Evolutionary conservation across 2,797 vertebrate genomes (phyloP).

Genomic region (Eidolon dupreanum): DNA sequence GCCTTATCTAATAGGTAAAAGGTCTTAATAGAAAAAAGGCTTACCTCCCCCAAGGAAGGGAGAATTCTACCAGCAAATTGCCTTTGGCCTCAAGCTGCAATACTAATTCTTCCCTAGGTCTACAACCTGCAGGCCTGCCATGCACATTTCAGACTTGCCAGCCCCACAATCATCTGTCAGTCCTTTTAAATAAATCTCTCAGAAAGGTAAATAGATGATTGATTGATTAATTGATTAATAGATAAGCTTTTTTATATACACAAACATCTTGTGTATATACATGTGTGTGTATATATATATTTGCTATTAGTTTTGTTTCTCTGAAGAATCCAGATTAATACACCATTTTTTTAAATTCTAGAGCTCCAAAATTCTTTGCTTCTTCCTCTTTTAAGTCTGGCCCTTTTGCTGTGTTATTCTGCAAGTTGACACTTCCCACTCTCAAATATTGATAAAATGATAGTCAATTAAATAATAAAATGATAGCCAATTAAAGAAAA

Average conservation of each 20-base stretch:
- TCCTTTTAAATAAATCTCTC: background rate
- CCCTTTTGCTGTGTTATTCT: background rate
- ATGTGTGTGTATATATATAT: background rate
- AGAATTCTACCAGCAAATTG: background rate
- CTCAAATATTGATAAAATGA: constrained; percentile 11
- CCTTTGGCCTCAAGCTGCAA: background rate
- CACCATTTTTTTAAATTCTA: background rate
- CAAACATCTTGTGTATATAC: background rate
- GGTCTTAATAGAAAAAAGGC: background rate
- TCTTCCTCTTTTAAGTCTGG: background rate
- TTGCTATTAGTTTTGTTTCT: background rate
- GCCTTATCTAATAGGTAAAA: background rate
- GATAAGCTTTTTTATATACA: background rate
- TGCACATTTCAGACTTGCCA: background rate
- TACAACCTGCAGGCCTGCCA: background rate
- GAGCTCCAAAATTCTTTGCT: background rate
- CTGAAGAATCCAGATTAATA: background rate
- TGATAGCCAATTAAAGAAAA: background rate
- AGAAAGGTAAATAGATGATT: background rate
- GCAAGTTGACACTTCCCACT: background rate
- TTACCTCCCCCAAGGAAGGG: background rate
- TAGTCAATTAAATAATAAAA: background rate
- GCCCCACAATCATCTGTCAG: background rate
- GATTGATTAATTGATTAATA: background rate
- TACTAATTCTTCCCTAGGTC: background rate